phyloP scores from a whole-genome alignment of 1,140 invertebrate genomes.

The Drosophila albomicans region DNA sequence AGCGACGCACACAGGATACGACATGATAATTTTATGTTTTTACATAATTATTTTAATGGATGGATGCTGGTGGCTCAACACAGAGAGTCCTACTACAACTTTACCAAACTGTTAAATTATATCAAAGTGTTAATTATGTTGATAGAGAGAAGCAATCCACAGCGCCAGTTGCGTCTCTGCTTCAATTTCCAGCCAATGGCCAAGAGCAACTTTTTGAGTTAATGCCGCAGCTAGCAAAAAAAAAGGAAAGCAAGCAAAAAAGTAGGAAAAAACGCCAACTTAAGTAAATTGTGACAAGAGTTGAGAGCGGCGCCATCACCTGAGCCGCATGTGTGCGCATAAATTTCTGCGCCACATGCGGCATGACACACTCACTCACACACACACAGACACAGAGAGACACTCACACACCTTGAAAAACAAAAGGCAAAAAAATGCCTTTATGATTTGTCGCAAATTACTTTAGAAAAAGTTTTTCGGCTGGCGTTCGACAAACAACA shows the following conservation, averaged over 20 bases:
- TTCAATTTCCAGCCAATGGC: not conserved
- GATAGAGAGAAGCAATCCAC: conserved; percentile 13
- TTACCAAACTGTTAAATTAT: conserved; percentile 72
- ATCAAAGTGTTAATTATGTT: conserved; percentile 82
- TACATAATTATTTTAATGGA: conserved; percentile 80
- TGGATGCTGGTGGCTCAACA: conserved; percentile 49
- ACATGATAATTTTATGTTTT: conserved; percentile 80
- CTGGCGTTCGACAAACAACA: conserved; percentile 76
- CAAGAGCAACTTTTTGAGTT: conserved; percentile 52
- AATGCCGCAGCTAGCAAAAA: conserved; percentile 25
- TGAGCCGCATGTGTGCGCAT: conserved; percentile 61
- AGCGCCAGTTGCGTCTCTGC: not conserved
- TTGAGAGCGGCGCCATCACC: conserved; percentile 37
- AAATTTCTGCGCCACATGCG: conserved; percentile 54
- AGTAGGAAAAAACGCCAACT: conserved; percentile 6
- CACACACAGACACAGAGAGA: not conserved
- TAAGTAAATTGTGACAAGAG: conserved; percentile 31
- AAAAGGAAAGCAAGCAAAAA: not conserved
- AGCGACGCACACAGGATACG: conserved; percentile 42
- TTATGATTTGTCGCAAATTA: conserved; percentile 82
- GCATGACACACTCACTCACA: conserved; percentile 22
- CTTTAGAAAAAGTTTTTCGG: conserved; percentile 73
- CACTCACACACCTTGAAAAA: conserved; percentile 11
- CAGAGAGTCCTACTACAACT: conserved; percentile 18
- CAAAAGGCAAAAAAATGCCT: conserved; percentile 47